Percentiles rank a stretch among this genome's conserved stretches.
These are phyloP conservation scores for Platyrinchus mystaceus DNA, from an alignment of 2,797 vertebrate genomes.

Conservation along the genomic window DNA sequence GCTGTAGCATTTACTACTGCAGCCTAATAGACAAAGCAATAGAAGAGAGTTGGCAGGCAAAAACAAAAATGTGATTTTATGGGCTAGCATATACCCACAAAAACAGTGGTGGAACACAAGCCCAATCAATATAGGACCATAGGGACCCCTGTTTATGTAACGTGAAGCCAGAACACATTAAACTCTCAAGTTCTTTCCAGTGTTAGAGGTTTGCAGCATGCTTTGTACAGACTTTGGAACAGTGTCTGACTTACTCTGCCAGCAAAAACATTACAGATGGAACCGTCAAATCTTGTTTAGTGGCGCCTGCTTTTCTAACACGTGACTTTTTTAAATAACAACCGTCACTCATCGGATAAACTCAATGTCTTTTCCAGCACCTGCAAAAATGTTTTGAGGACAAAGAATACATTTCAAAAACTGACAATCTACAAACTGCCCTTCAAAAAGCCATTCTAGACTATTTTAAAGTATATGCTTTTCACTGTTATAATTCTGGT, in stretches of 20 bases:
- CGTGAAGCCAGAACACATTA: constrained; percentile 67
- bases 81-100: constrained; percentile 66
- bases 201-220: constrained; percentile 65
- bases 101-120: constrained; percentile 67
- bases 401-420: background rate
- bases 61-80: constrained; percentile 68
- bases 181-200: constrained; percentile 65
- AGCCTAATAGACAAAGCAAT: constrained; percentile 46
- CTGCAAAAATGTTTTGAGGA: constrained; percentile 32
- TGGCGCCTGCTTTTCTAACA: constrained; percentile 56
- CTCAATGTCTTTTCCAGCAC: constrained; percentile 49
- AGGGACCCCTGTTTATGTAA: constrained; percentile 71
- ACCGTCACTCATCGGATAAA: constrained; percentile 25
- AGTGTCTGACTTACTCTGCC: constrained; percentile 29
- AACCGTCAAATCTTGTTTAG: constrained; percentile 59
- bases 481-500: background rate
- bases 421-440: background rate
- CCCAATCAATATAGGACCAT: constrained; percentile 64
- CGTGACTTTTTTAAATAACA: constrained; percentile 48
- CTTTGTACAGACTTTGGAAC: constrained; percentile 59
- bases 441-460: background rate
- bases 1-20: constrained; percentile 34
- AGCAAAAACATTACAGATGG: constrained; percentile 68
- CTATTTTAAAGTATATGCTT: background rate
- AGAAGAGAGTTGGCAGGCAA: constrained; percentile 53